Conservation (phyloP, 2,888 invertebrate genomes). For the Torymus texanus region DNA sequence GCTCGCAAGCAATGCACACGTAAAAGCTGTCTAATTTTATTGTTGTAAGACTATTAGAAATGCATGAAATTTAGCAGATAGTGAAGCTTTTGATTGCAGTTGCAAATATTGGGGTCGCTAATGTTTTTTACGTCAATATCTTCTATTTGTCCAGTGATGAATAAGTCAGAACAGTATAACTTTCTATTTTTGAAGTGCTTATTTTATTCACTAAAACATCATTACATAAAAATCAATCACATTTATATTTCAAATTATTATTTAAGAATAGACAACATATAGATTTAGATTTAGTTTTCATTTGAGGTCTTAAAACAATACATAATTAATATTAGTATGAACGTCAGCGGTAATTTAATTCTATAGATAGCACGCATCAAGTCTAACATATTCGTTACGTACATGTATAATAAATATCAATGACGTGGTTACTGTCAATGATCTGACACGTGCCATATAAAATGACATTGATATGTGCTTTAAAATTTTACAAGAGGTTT, state of each 20-base stretch:
- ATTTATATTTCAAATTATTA: too few species aligned
- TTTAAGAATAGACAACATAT: too few species aligned
- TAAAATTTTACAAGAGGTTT: slow-evolving; percentile 6
- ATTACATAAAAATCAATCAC: too few species aligned
- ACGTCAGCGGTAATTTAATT: neutral
- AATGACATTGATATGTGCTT: neutral
- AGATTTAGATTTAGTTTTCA: too few species aligned
- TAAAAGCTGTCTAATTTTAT: slow-evolving; percentile 49
- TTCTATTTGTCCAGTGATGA: neutral
- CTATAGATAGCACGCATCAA: neutral
- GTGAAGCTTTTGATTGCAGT: neutral
- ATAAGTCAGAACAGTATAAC: too few species aligned
- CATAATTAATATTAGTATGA: too few species aligned
- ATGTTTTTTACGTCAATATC: neutral
- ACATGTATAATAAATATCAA: neutral
- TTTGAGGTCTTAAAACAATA: too few species aligned
- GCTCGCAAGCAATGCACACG: neutral
- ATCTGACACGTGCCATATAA: neutral
- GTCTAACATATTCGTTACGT: neutral
- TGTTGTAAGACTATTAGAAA: slow-evolving; percentile 50
- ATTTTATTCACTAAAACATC: too few species aligned
- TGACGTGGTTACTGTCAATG: neutral
- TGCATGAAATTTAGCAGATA: slow-evolving; percentile 22
- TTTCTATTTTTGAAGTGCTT: too few species aligned
- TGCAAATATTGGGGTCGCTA: slow-evolving; percentile 31